Conservation (phyloP, 2,888 invertebrate species). For the Capitulum mitella region DNA sequence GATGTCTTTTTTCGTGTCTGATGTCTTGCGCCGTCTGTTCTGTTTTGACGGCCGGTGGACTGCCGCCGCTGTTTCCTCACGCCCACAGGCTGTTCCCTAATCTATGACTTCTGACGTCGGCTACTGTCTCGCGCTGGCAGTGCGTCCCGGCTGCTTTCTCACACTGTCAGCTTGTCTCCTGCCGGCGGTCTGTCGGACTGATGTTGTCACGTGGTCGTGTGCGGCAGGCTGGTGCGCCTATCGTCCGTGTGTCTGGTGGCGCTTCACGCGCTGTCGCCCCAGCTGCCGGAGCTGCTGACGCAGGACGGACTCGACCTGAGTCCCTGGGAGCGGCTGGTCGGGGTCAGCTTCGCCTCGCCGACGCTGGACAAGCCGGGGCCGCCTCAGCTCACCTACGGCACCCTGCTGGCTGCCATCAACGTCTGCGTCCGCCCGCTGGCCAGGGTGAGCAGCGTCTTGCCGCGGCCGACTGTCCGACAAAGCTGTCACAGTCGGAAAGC, state of each 20-base stretch:
- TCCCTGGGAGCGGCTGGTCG: conserved; percentile 19
- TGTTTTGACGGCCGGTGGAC: too few species aligned
- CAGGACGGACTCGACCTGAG: conserved; percentile 15
- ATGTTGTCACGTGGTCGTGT: too few species aligned
- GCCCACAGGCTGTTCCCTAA: too few species aligned
- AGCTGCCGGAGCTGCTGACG: conserved; percentile 26
- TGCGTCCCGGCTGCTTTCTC: too few species aligned
- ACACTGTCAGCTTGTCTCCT: neutral
- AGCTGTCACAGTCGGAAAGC: too few species aligned
- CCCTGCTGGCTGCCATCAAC: conserved; percentile 26
- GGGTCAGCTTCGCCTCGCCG: conserved; percentile 26
- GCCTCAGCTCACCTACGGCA: conserved; percentile 27
- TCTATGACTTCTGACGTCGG: too few species aligned
- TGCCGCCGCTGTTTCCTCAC: too few species aligned
- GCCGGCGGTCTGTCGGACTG: neutral
- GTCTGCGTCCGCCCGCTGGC: conserved; percentile 27
- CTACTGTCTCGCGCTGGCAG: neutral
- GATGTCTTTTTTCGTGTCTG: too few species aligned
- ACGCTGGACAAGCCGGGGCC: conserved; percentile 27
- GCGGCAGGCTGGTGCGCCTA: neutral
- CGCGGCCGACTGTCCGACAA: neutral
- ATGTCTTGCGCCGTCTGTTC: too few species aligned
- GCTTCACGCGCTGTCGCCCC: conserved; percentile 29
- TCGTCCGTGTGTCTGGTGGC: conserved; percentile 25
- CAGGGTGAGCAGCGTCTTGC: neutral